phyloP scores from a whole-genome alignment of 2,888 invertebrate species.

The Rapana venosa region DNA sequence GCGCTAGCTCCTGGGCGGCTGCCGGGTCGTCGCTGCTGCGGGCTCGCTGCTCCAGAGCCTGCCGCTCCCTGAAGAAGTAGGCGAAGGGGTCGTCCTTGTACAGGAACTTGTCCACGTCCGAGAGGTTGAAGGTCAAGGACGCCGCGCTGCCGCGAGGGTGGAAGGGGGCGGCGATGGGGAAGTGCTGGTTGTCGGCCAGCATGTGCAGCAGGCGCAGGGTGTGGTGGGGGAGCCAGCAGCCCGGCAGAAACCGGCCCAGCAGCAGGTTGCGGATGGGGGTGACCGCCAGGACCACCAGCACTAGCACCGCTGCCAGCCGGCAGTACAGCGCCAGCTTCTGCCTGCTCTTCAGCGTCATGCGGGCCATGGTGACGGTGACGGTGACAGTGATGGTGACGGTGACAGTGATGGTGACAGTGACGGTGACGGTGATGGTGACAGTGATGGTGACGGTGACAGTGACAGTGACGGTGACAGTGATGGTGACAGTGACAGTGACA shows the following conservation, averaged over 20 bases:
- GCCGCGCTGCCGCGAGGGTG: background rate
- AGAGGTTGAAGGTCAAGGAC: constrained; percentile 9
- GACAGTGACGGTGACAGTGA: constrained; percentile 58
- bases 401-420: constrained; percentile 71
- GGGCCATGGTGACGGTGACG: background rate
- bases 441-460: constrained; percentile 72
- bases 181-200: constrained; percentile 41
- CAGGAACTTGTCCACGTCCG: constrained; percentile 20
- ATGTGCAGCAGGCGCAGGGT: constrained; percentile 7
- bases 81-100: constrained; percentile 23
- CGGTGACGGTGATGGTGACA: constrained; percentile 73
- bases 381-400: constrained; percentile 60
- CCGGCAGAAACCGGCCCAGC: constrained; percentile 25
- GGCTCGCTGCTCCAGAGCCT: background rate
- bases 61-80: constrained; percentile 5
- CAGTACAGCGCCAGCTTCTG: background rate
- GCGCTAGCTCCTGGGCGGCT: constrained; percentile 7
- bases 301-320: background rate
- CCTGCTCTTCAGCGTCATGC: background rate
- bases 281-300: constrained; percentile 15
- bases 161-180: constrained; percentile 25
- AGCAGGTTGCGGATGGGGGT: constrained; percentile 22
- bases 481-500: constrained; percentile 51
- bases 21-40: background rate
- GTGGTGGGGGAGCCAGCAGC: constrained; percentile 14